phyloP scores from a whole-genome alignment of 1,140 invertebrate species.

The Bursaphelenchus mucronatus region DNA sequence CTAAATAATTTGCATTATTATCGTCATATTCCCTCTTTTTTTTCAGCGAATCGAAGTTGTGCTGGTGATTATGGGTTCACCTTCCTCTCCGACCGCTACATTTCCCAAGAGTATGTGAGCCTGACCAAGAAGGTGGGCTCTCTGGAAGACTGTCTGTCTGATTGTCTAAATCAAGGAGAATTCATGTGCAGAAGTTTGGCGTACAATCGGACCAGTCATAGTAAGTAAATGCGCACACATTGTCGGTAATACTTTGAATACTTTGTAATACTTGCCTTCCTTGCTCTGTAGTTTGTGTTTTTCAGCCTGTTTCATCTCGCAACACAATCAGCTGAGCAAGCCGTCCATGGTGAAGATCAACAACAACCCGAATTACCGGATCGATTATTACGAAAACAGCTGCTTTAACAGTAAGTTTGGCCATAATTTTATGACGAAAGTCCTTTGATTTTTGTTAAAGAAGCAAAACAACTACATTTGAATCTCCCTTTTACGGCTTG shows the following conservation, averaged over 20 bases:
- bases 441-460: too few species aligned
- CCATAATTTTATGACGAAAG: too few species aligned
- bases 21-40: too few species aligned
- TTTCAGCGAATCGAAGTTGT: conserved; percentile 51
- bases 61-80: conserved; percentile 59
- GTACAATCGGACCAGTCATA: conserved; percentile 59
- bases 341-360: conserved; percentile 52
- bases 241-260: too few species aligned
- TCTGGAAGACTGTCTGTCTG: conserved; percentile 57
- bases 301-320: conserved; percentile 51
- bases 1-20: too few species aligned
- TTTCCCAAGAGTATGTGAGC: conserved; percentile 44
- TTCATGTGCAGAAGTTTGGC: conserved; percentile 53
- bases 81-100: conserved; percentile 59
- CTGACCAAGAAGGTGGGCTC: conserved; percentile 26
- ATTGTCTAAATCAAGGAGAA: conserved; percentile 53
- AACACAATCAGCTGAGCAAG: conserved; percentile 59
- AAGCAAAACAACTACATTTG: too few species aligned
- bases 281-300: too few species aligned
- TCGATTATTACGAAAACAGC: conserved; percentile 61
- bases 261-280: too few species aligned
- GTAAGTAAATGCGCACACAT: too few species aligned
- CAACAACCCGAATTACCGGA: conserved; percentile 59
- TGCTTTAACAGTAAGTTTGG: conserved; percentile 57
- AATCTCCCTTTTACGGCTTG: too few species aligned